Conservation (phyloP, 2,888 invertebrate genomes). For the Phortica magna region DNA sequence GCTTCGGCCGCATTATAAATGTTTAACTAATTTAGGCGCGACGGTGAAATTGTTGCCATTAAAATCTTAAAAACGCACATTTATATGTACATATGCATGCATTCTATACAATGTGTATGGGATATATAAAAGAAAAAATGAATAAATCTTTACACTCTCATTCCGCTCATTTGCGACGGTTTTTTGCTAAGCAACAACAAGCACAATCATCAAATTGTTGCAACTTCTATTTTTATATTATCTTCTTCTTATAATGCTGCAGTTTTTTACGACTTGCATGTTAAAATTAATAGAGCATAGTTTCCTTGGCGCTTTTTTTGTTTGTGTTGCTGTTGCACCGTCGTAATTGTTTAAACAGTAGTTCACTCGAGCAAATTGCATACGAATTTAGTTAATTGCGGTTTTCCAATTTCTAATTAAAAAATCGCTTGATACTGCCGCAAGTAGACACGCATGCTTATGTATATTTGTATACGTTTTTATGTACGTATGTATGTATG, state of each 20-base stretch:
- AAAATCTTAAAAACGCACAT: neutral
- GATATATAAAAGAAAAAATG: constrained; percentile 31
- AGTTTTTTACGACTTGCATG: constrained; percentile 40
- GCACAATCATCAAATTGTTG: constrained; percentile 36
- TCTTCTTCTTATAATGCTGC: neutral
- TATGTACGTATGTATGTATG: neutral
- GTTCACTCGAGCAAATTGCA: constrained; percentile 50
- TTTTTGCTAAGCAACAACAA: constrained; percentile 49
- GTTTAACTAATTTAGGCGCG: constrained; percentile 54
- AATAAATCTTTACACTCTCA: constrained; percentile 53
- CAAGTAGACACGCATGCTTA: neutral
- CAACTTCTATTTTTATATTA: neutral
- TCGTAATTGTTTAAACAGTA: constrained; percentile 53
- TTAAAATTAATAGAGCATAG: constrained; percentile 61
- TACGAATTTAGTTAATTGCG: constrained; percentile 49
- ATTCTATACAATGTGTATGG: neutral
- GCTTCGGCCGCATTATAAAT: constrained; percentile 55
- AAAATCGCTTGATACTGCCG: neutral
- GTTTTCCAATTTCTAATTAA: constrained; percentile 39
- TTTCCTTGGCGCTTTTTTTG: neutral
- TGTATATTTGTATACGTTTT: neutral
- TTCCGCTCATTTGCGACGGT: constrained; percentile 45
- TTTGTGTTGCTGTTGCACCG: constrained; percentile 42
- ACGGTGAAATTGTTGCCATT: constrained; percentile 53
- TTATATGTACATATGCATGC: neutral